Base-by-base conservation (phyloP, 1,140 invertebrate genomes). In the Oedothorax gibbosus region DNA sequence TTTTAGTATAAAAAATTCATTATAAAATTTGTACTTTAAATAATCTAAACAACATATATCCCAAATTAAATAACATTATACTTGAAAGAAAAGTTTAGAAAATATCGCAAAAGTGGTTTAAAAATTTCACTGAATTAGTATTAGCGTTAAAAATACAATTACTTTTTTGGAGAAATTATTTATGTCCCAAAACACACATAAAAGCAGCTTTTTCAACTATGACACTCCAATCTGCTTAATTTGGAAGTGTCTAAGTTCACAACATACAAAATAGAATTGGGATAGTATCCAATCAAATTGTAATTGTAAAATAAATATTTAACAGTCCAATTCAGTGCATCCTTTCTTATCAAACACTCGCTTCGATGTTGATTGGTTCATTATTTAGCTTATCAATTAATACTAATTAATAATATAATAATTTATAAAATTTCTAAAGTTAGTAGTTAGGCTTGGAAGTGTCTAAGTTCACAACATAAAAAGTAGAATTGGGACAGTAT, bases 301-400 rank as follows among this genome's bases (percentile, higher is more conserved):
- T 35, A 69, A 12, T 6, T 8, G 14, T 69, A n/a, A 69, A 18
- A 35, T 35, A 35, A 35, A 35, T 35, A 35, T 35, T 35, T 1
- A 35, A 35, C 35, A 35, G 35, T 35, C 1, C 35, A 35, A 35
- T 35, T 35, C 35, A 35, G 35, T 35, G 35, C 35, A 1, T 35
- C 18, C 54, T 15, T 53, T 4, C 49, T 15, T 21, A 15, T 82
- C 35, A 82, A 62, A 82, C 35, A 21, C 73, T 69, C 3, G 72
- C 68, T 50, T 82, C 79, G 0, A 68, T 14, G n/a, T 72, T 72
- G 12, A 50, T 11, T 64, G 51, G 12, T 72, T 21, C 66, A 71
- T 62, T 69, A 64, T 35, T 71, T n/a, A 73, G 21, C 15, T 82
- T 72, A 64, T 82, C 79, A 14, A 82, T 51, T 57, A 7, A n/a